Conservation (phyloP, 2,888 invertebrate genomes). For the Trichopria drosophilae region DNA sequence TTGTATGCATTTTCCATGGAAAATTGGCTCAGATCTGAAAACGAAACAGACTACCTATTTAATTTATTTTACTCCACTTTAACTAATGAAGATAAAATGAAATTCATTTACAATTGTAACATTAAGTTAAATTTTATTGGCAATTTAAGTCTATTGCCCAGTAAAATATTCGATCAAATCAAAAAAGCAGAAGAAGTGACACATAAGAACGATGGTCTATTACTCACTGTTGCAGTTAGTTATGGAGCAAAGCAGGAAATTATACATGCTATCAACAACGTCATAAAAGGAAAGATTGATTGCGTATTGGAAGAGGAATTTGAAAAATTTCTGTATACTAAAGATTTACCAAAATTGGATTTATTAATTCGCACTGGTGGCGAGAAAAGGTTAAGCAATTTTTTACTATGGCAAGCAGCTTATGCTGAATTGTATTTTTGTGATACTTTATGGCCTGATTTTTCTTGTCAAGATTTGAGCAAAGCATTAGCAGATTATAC, state of each 20-base stretch:
- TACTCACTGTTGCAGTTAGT: constrained; percentile 22
- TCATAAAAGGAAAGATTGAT: constrained; percentile 18
- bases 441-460: constrained; percentile 26
- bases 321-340: constrained; percentile 22
- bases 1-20: constrained; percentile 24
- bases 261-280: constrained; percentile 20
- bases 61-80: constrained; percentile 18
- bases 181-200: constrained; percentile 22
- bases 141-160: constrained; percentile 15
- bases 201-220: constrained; percentile 18
- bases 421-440: constrained; percentile 26
- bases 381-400: constrained; percentile 22
- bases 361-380: constrained; percentile 26
- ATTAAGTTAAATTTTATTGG: constrained; percentile 24
- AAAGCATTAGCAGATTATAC: constrained; percentile 24
- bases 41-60: constrained; percentile 20
- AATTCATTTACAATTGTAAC: constrained; percentile 19
- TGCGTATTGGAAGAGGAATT: constrained; percentile 19
- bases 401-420: constrained; percentile 24
- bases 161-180: constrained; percentile 20
- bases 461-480: constrained; percentile 18
- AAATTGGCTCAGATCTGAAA: constrained; percentile 20
- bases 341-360: constrained; percentile 21
- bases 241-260: constrained; percentile 23
- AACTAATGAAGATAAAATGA: constrained; percentile 17